Percentiles rank a stretch among this genome's conserved stretches.
These are phyloP conservation scores for Elephantulus edwardii DNA, from an alignment of 2,113 vertebrate species.

Conservation along the genomic window DNA sequence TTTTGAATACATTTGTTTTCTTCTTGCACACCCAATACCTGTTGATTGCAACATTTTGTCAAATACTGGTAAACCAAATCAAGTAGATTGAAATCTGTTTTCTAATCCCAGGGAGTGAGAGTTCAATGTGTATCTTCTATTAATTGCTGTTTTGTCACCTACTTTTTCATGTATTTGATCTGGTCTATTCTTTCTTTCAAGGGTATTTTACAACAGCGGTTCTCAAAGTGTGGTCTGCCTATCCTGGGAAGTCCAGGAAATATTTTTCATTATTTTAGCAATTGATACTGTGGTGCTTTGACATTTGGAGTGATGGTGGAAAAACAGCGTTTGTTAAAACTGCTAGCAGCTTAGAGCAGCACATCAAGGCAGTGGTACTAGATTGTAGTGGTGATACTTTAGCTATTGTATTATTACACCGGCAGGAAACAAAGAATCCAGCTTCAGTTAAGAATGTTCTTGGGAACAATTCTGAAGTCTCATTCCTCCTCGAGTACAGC, in stretches of 20 bases:
- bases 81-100: background rate
- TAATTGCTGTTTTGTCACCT: background rate
- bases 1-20: background rate
- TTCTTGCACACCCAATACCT: background rate
- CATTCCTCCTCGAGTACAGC: background rate
- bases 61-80: background rate
- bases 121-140: background rate
- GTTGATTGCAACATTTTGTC: background rate
- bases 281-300: too few species aligned
- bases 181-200: too few species aligned
- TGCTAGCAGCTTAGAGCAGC: background rate
- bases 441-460: background rate
- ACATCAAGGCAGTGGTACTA: background rate
- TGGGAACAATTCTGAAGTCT: constrained; percentile 9
- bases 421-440: background rate
- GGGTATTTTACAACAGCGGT: too few species aligned
- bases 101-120: background rate
- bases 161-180: background rate
- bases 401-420: background rate
- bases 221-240: too few species aligned
- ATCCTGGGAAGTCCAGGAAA: too few species aligned
- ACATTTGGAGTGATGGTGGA: too few species aligned
- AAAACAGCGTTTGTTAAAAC: background rate
- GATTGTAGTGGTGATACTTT: background rate
- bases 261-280: background rate